A percentile compares a stretch with the other conserved stretches of the same genome.
Evolutionary conservation across 2,888 invertebrate genomes (phyloP).

Genomic region (Pammene aurita): DNA sequence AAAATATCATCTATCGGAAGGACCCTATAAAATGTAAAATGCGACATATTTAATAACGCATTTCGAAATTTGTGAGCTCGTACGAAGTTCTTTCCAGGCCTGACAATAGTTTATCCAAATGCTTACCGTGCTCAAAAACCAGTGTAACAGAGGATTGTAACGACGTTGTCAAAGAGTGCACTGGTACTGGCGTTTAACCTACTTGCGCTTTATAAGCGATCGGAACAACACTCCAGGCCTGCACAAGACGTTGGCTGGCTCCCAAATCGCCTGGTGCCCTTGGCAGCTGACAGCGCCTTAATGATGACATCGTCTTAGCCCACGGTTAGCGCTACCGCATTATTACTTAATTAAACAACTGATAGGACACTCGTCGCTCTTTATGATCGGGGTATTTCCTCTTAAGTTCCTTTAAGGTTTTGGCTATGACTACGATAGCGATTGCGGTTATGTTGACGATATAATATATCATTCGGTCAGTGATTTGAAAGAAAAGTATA

Average conservation of each 20-base stretch:
- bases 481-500: too few relatives aligned
- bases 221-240: conserved; percentile 13
- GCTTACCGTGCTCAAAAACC: neutral
- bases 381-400: conserved; percentile 31
- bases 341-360: conserved; percentile 54
- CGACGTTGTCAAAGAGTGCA: too few relatives aligned
- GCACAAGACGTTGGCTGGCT: conserved; percentile 50
- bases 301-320: conserved; percentile 57
- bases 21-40: neutral
- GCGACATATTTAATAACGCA: conserved; percentile 32
- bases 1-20: too few relatives aligned
- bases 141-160: neutral
- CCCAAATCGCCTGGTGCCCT: conserved; percentile 62
- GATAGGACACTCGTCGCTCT: conserved; percentile 25
- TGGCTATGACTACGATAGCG: neutral
- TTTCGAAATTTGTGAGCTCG: conserved; percentile 27
- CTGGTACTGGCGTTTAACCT: too few relatives aligned
- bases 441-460: too few relatives aligned
- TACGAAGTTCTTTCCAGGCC: conserved; percentile 19
- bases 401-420: conserved; percentile 1
- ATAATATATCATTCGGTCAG: too few relatives aligned
- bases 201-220: neutral
- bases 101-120: neutral
- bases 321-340: conserved; percentile 47
- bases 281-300: conserved; percentile 58